Percentiles rank a stretch among this genome's conserved stretches.
These are phyloP conservation scores for Abscondita cerata DNA, from an alignment of 2,888 invertebrate species.

Conservation along the genomic window DNA sequence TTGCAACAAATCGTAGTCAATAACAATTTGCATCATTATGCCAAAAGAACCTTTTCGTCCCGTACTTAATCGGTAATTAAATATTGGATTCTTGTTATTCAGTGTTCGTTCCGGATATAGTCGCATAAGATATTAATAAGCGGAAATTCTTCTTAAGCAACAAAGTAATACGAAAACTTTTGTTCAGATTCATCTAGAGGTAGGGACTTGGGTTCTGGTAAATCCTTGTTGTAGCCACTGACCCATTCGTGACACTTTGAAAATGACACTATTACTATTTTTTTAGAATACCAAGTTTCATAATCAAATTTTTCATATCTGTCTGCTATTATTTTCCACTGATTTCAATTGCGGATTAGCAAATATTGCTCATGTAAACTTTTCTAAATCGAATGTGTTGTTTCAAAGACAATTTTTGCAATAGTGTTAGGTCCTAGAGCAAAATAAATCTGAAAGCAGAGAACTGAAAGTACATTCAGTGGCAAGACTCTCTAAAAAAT, in stretches of 20 bases:
- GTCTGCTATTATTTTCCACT: slow-evolving; percentile 32
- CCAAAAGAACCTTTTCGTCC: too few relatives aligned
- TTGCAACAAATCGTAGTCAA: too few relatives aligned
- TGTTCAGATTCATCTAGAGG: background rate
- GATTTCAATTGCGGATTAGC: slow-evolving; percentile 16
- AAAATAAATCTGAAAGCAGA: slow-evolving; percentile 13
- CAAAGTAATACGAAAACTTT: slow-evolving; percentile 15
- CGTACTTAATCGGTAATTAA: too few relatives aligned
- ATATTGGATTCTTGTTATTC: too few relatives aligned
- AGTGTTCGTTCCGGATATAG: too few relatives aligned
- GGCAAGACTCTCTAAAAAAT: slow-evolving; percentile 7
- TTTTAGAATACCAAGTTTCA: slow-evolving; percentile 39
- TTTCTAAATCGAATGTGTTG: slow-evolving; percentile 8
- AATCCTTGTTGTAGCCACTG: slow-evolving; percentile 12
- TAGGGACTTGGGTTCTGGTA: slow-evolving; percentile 3
- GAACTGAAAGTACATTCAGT: slow-evolving; percentile 7
- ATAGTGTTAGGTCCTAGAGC: background rate
- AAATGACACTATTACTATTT: slow-evolving; percentile 40
- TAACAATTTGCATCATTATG: too few relatives aligned
- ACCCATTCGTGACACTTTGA: slow-evolving; percentile 21
- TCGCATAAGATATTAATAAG: slow-evolving; percentile 9
- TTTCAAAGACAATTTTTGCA: background rate
- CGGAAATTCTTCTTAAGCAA: slow-evolving; percentile 15
- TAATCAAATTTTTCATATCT: slow-evolving; percentile 25
- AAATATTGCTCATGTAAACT: slow-evolving; percentile 10